phyloP scores from a whole-genome alignment of 2,888 invertebrate genomes.

The Panzeria rudis region DNA sequence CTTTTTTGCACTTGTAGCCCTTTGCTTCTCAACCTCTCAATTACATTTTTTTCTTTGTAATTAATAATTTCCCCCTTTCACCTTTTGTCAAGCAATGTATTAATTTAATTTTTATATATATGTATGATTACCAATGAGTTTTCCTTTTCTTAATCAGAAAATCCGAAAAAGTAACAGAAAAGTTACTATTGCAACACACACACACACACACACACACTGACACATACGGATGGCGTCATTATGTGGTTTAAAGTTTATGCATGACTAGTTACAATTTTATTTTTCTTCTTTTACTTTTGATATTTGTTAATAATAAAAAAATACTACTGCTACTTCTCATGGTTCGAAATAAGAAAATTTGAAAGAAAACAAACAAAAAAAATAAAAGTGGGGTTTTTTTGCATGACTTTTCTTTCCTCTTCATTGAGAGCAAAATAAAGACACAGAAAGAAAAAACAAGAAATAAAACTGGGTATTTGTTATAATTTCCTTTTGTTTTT shows the following conservation, averaged over 20 bases:
- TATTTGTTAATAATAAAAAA: slow-evolving; percentile 36
- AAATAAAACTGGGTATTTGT: slow-evolving; percentile 70
- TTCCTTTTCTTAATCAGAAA: slow-evolving; percentile 38
- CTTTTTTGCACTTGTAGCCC: no score
- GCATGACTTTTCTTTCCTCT: slow-evolving; percentile 45
- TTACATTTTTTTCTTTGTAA: background rate
- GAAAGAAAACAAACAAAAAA: slow-evolving; percentile 56
- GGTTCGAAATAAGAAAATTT: slow-evolving; percentile 32
- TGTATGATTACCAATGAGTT: slow-evolving; percentile 38
- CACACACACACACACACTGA: slow-evolving; percentile 19
- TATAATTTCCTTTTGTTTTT: slow-evolving; percentile 50
- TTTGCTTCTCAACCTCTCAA: no score
- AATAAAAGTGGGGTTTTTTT: slow-evolving; percentile 64
- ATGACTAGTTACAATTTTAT: slow-evolving; percentile 62
- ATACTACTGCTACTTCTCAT: slow-evolving; percentile 11
- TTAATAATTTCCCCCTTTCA: slow-evolving; percentile 1
- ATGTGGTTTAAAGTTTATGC: slow-evolving; percentile 71
- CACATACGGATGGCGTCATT: slow-evolving; percentile 65
- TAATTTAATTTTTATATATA: slow-evolving; percentile 25
- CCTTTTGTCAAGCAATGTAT: slow-evolving; percentile 9
- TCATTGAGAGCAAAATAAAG: slow-evolving; percentile 18
- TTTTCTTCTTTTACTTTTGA: slow-evolving; percentile 19
- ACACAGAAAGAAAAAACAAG: slow-evolving; percentile 50
- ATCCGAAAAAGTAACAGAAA: slow-evolving; percentile 36
- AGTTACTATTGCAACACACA: slow-evolving; percentile 61